Percentiles rank a stretch among this genome's conserved stretches.
Conservation (phyloP, 1,140 invertebrate genomes). For the Magallana angulata region DNA sequence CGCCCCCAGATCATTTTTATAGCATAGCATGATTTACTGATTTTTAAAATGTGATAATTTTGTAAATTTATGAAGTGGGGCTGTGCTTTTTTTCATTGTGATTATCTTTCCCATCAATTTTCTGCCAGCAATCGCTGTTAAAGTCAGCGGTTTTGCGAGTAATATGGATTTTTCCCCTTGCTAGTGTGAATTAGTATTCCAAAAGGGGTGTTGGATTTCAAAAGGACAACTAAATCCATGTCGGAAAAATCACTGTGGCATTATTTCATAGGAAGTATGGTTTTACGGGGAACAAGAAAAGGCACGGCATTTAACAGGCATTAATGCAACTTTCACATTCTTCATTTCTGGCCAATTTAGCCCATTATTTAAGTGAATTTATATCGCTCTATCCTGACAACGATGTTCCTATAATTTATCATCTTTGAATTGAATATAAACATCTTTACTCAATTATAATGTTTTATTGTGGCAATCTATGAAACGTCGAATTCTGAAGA, state of each 20-base stretch:
- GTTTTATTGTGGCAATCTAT: slow-evolving; percentile 28
- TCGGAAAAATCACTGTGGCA: slow-evolving; percentile 1
- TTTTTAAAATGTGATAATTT: slow-evolving; percentile 39
- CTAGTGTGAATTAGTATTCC: slow-evolving; percentile 21
- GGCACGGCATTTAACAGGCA: slow-evolving; percentile 1
- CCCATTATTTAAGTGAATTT: slow-evolving; percentile 20
- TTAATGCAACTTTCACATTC: slow-evolving; percentile 33
- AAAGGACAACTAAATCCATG: slow-evolving; percentile 30
- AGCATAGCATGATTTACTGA: slow-evolving; percentile 11
- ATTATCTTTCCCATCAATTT: slow-evolving; percentile 28
- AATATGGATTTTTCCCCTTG: slow-evolving; percentile 15
- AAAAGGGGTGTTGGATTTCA: slow-evolving; percentile 23
- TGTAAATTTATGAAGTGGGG: slow-evolving; percentile 18
- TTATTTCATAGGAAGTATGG: slow-evolving; percentile 19
- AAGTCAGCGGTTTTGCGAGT: background rate
- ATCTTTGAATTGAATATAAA: slow-evolving; percentile 22
- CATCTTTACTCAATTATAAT: slow-evolving; percentile 34
- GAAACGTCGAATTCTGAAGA: background rate
- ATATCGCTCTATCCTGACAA: slow-evolving; percentile 19
- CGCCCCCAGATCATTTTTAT: slow-evolving; percentile 27
- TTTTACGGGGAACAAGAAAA: slow-evolving; percentile 20
- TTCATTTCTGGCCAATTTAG: slow-evolving; percentile 28
- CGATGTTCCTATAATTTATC: background rate
- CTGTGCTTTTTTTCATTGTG: slow-evolving; percentile 18
- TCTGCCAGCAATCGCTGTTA: background rate